Conservation (phyloP, 1,140 invertebrate species). For the Tetramorium simillimum region DNA sequence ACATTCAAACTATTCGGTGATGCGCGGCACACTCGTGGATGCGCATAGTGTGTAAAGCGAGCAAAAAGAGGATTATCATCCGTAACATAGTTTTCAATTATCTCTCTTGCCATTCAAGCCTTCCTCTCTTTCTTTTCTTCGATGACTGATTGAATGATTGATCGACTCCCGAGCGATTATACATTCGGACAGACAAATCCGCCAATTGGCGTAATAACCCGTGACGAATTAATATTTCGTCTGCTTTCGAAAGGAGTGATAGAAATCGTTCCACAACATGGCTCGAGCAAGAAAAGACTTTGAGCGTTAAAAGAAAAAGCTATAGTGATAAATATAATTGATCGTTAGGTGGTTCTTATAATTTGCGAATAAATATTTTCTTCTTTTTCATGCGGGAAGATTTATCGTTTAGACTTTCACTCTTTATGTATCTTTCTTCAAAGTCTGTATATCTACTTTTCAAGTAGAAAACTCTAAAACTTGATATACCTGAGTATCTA, state of each 20-base stretch:
- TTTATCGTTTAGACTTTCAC: background rate
- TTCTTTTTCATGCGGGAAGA: background rate
- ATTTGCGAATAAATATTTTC: slow-evolving; percentile 1
- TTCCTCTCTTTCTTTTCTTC: slow-evolving; percentile 19
- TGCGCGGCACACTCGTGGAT: slow-evolving; percentile 12
- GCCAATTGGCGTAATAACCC: background rate
- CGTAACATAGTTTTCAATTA: slow-evolving; percentile 6
- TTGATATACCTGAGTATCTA: background rate
- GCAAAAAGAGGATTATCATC: slow-evolving; percentile 23
- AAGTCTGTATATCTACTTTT: background rate
- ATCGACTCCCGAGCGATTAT: slow-evolving; percentile 56
- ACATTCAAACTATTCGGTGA: slow-evolving; percentile 25
- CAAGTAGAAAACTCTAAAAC: background rate
- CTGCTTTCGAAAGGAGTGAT: background rate
- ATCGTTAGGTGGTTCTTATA: background rate
- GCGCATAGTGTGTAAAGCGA: slow-evolving; percentile 3
- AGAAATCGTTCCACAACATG: slow-evolving; percentile 8
- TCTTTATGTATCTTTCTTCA: background rate
- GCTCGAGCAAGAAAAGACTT: background rate
- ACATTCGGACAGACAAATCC: slow-evolving; percentile 33
- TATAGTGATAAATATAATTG: background rate
- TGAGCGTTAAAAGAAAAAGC: background rate
- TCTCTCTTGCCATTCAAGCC: slow-evolving; percentile 50
- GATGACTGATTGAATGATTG: slow-evolving; percentile 66
- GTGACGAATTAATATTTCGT: slow-evolving; percentile 46